phyloP scores from a whole-genome alignment of 1,140 invertebrate species.

The Drosophila mojavensis region DNA sequence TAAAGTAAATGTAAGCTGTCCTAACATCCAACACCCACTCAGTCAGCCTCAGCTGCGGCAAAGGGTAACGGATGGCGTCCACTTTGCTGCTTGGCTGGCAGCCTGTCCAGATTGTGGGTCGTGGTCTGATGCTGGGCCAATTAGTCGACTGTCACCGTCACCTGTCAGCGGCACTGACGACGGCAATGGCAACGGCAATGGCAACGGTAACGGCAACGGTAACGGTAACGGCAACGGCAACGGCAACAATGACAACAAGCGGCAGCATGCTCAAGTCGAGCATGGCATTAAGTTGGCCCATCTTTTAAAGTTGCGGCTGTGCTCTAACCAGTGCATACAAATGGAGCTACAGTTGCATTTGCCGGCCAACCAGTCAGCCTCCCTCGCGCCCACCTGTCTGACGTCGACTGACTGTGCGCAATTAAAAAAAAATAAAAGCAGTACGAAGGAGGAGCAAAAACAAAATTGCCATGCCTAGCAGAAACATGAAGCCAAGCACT shows the following conservation, averaged over 20 bases:
- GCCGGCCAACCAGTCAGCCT: neutral
- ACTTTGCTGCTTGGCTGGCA: slow-evolving; percentile 40
- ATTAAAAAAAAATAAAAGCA: slow-evolving; percentile 2
- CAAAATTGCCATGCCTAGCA: slow-evolving; percentile 20
- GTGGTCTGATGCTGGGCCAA: slow-evolving; percentile 51
- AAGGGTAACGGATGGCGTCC: slow-evolving; percentile 2
- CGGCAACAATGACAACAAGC: slow-evolving; percentile 20
- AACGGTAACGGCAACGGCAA: slow-evolving; percentile 8
- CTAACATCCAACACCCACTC: slow-evolving; percentile 2
- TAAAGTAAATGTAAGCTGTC: slow-evolving; percentile 3
- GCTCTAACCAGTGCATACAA: slow-evolving; percentile 18
- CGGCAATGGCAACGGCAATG: slow-evolving; percentile 2
- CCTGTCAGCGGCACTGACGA: slow-evolving; percentile 40
- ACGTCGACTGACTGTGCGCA: slow-evolving; percentile 8
- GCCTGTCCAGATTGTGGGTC: slow-evolving; percentile 44
- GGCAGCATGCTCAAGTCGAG: slow-evolving; percentile 33
- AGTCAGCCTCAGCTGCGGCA: neutral
- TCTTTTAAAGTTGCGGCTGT: slow-evolving; percentile 22
- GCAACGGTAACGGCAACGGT: neutral
- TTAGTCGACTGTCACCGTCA: slow-evolving; percentile 58
- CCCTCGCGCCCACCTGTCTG: neutral
- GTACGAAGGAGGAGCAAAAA: neutral
- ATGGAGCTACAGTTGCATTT: slow-evolving; percentile 16
- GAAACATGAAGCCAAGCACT: slow-evolving; percentile 6
- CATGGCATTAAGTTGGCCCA: slow-evolving; percentile 32